These are phyloP conservation scores for Gila orcuttii DNA, from an alignment of 2,113 vertebrate genomes.

Conservation along the genomic window DNA sequence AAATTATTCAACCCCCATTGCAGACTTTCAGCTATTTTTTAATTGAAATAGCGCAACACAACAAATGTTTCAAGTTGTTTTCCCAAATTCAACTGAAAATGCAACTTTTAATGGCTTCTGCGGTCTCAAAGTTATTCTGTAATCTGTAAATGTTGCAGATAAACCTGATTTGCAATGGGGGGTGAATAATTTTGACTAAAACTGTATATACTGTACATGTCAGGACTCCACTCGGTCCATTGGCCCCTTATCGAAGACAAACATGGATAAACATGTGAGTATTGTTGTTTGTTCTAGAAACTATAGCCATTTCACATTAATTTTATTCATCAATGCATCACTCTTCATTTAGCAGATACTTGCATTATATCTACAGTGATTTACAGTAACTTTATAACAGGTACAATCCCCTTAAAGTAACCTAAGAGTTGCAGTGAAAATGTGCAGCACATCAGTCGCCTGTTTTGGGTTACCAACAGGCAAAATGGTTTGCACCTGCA, in stretches of 20 bases:
- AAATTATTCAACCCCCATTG: too few species aligned
- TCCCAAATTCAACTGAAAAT: too few species aligned
- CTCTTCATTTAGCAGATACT: neutral
- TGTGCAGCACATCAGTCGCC: neutral
- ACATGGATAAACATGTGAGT: neutral
- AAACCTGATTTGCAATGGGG: too few species aligned
- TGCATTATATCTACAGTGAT: neutral
- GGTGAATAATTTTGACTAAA: too few species aligned
- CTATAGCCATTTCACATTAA: neutral
- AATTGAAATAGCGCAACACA: too few species aligned
- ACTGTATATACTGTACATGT: neutral
- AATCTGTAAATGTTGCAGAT: too few species aligned
- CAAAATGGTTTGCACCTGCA: constrained; percentile 1
- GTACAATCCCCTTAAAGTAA: neutral
- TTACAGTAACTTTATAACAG: neutral
- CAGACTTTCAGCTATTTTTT: too few species aligned
- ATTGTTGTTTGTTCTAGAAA: neutral
- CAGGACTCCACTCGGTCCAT: neutral
- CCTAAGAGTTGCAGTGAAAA: neutral
- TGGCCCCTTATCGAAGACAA: neutral
- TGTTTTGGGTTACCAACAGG: neutral
- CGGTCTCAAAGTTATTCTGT: too few species aligned
- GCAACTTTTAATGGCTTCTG: too few species aligned
- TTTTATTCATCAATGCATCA: neutral
- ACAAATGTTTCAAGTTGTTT: too few species aligned